These are phyloP conservation scores for Caenorhabditis imperialis DNA, from an alignment of 2,888 invertebrate genomes.

Conservation along the genomic window DNA sequence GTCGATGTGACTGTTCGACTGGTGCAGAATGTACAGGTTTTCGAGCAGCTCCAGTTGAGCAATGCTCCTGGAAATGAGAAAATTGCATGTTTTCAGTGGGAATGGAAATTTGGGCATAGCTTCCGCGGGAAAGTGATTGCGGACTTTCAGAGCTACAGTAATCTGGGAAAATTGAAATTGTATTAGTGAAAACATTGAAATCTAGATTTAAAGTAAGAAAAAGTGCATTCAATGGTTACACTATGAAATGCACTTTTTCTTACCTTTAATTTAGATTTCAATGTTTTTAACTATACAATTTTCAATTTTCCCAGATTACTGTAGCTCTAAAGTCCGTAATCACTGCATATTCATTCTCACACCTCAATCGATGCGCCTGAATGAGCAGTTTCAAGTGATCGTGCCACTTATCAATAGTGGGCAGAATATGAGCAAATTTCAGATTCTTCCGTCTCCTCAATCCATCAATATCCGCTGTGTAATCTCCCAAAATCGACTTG, in stretches of 20 bases:
- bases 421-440: constrained; percentile 30
- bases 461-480: constrained; percentile 41
- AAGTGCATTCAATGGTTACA: too few species aligned
- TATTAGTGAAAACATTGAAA: too few species aligned
- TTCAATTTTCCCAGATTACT: neutral
- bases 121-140: too few species aligned
- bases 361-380: constrained; percentile 22
- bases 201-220: too few species aligned
- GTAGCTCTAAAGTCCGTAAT: too few species aligned
- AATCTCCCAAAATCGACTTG: constrained; percentile 30
- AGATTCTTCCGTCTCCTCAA: constrained; percentile 21
- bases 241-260: too few species aligned
- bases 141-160: too few species aligned
- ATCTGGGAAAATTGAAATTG: too few species aligned
- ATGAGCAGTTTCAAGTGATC: constrained; percentile 13
- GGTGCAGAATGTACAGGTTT: constrained; percentile 17
- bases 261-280: too few species aligned
- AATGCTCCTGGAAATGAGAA: constrained; percentile 13
- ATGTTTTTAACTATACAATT: too few species aligned
- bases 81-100: too few species aligned
- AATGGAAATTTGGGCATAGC: too few species aligned
- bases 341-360: neutral
- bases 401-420: constrained; percentile 35
- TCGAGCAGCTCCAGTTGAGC: constrained; percentile 36
- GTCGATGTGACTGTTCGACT: constrained; percentile 10